phyloP scores from a whole-genome alignment of 2,888 invertebrate genomes.

The Xanthia icteritia region DNA sequence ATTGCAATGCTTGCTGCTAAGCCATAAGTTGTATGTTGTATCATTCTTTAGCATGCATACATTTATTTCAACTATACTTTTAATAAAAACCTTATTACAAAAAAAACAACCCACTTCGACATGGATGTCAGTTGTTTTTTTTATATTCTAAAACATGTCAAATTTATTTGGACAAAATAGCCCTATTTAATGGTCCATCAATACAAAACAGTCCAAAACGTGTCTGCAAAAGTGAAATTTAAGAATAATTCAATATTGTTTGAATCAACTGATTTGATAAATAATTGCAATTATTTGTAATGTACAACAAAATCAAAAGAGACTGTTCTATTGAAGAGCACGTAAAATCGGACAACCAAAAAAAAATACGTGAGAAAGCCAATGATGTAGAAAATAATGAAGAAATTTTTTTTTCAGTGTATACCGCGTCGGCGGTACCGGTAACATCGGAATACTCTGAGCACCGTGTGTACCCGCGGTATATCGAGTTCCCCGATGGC shows the following conservation, averaged over 20 bases:
- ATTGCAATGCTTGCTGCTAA: too few species aligned
- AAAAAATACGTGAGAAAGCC: background rate
- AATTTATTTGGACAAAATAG: too few species aligned
- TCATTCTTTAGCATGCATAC: too few species aligned
- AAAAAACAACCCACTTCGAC: too few species aligned
- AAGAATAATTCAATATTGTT: background rate
- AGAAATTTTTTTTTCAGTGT: constrained; percentile 58
- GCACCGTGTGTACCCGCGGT: constrained; percentile 68
- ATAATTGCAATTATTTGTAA: background rate
- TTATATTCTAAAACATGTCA: too few species aligned
- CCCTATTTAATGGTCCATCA: too few species aligned
- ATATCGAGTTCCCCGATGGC: constrained; percentile 73
- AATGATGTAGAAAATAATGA: background rate
- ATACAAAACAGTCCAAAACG: background rate
- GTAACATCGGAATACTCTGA: constrained; percentile 53
- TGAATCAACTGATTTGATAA: background rate
- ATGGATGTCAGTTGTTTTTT: too few species aligned
- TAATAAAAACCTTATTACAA: too few species aligned
- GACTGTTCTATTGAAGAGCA: too few species aligned
- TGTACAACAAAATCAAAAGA: too few species aligned
- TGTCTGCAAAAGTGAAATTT: background rate
- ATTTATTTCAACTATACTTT: too few species aligned
- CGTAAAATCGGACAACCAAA: background rate
- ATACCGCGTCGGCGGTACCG: constrained; percentile 70
- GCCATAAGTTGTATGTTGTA: too few species aligned